A percentile compares a stretch with the other conserved stretches of the same genome.
These are phyloP conservation scores for Danionella cerebrum DNA, from an alignment of 2,113 vertebrate species.

Conservation along the genomic window DNA sequence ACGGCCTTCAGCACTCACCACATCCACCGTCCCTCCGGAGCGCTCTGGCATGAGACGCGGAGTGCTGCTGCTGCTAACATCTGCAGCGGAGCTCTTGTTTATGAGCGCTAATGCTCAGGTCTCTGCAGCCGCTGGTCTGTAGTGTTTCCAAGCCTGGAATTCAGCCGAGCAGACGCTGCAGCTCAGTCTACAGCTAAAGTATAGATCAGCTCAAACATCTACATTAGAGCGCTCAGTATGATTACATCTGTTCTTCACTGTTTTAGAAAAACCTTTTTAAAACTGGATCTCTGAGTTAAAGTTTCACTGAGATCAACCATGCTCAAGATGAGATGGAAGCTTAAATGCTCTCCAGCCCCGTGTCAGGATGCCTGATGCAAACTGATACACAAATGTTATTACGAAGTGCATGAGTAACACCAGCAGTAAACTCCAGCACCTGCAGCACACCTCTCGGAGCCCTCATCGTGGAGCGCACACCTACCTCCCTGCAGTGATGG, in stretches of 20 bases:
- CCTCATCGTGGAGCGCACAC: conserved; percentile 51
- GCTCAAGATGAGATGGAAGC: too few species aligned
- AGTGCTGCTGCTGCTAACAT: conserved; percentile 1
- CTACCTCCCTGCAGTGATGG: conserved; percentile 90
- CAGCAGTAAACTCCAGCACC: neutral
- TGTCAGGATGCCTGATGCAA: too few species aligned
- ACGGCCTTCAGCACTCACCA: neutral
- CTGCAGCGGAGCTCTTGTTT: neutral
- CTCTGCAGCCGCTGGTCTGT: neutral
- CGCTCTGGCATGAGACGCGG: neutral
- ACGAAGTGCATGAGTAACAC: neutral
- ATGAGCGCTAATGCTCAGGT: neutral
- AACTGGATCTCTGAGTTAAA: too few species aligned
- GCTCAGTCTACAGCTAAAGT: neutral
- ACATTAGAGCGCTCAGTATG: too few species aligned
- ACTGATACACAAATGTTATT: too few species aligned
- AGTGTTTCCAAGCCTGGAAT: neutral
- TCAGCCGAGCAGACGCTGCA: neutral
- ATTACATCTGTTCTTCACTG: too few species aligned
- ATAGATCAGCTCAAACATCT: neutral
- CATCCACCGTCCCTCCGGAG: conserved; percentile 1
- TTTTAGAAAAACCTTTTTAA: too few species aligned
- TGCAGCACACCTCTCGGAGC: neutral
- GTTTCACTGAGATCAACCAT: too few species aligned
- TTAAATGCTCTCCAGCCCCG: too few species aligned